phyloP scores from a whole-genome alignment of 2,888 invertebrate species.

The Nasonovia ribisnigri region DNA sequence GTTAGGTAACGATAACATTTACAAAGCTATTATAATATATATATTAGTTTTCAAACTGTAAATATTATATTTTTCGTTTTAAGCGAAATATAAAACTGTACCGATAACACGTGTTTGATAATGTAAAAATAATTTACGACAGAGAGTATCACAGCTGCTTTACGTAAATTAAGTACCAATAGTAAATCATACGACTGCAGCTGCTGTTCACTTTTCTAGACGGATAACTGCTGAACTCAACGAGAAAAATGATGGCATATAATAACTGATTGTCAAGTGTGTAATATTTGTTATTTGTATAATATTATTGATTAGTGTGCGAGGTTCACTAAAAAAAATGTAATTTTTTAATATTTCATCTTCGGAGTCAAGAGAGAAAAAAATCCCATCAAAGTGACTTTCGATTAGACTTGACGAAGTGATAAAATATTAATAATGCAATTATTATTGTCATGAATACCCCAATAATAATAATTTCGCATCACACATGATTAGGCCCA shows the following conservation, averaged over 20 bases:
- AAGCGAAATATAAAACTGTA: too few species aligned
- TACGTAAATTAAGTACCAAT: background rate
- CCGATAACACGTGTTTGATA: too few species aligned
- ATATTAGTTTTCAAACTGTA: too few species aligned
- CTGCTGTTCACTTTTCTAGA: background rate
- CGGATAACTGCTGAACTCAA: background rate
- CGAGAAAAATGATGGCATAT: background rate
- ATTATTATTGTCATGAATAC: slow-evolving; percentile 14
- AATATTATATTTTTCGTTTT: too few species aligned
- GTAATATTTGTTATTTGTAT: background rate
- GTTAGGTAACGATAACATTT: too few species aligned
- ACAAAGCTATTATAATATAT: too few species aligned
- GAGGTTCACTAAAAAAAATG: background rate
- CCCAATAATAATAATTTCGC: slow-evolving; percentile 16
- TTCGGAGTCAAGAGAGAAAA: background rate
- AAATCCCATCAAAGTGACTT: background rate
- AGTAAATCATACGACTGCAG: background rate
- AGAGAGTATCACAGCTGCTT: background rate
- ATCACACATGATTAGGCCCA: slow-evolving; percentile 31
- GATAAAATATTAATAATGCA: slow-evolving; percentile 6
- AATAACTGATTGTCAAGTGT: rapidly evolving
- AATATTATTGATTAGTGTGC: background rate
- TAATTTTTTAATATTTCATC: background rate
- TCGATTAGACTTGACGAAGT: background rate
- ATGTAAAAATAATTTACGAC: background rate